Percentiles rank a stretch among this genome's conserved stretches.
phyloP scores from a whole-genome alignment of 2,113 vertebrate genomes.

The Cynocephalus volans region DNA sequence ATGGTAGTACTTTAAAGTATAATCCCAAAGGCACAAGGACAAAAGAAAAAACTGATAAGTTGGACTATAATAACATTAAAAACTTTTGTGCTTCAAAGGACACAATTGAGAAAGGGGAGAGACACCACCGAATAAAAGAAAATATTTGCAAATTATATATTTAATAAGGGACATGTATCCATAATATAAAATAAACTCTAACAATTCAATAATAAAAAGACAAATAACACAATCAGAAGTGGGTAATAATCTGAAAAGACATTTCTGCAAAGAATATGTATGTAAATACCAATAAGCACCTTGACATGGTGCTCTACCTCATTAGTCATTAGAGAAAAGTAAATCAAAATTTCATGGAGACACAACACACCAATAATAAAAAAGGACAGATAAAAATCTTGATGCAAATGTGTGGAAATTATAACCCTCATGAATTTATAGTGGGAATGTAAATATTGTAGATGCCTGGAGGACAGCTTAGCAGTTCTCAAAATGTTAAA shows the following conservation, averaged over 20 bases:
- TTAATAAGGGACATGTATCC: neutral
- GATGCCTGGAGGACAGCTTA: too few relatives aligned
- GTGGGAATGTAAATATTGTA: too few relatives aligned
- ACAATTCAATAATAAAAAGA: neutral
- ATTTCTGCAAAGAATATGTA: neutral
- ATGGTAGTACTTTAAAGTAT: neutral
- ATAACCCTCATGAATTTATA: neutral
- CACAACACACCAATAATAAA: neutral
- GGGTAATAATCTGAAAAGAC: neutral
- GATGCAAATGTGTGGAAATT: neutral
- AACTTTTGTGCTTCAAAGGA: neutral
- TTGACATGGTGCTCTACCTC: neutral
- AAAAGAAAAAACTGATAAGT: neutral
- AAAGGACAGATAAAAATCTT: neutral
- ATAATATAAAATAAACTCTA: neutral
- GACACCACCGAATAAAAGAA: neutral
- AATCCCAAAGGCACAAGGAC: neutral
- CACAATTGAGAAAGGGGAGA: neutral
- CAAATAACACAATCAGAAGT: neutral
- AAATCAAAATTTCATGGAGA: neutral
- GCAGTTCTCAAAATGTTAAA: too few relatives aligned
- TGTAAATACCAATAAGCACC: neutral
- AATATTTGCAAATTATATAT: neutral
- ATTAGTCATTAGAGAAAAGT: too few relatives aligned
- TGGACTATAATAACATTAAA: neutral